Percentiles rank a stretch among this genome's conserved stretches.
Conservation (phyloP, 2,797 vertebrate species). For the Neosilurus hyrtlii region DNA sequence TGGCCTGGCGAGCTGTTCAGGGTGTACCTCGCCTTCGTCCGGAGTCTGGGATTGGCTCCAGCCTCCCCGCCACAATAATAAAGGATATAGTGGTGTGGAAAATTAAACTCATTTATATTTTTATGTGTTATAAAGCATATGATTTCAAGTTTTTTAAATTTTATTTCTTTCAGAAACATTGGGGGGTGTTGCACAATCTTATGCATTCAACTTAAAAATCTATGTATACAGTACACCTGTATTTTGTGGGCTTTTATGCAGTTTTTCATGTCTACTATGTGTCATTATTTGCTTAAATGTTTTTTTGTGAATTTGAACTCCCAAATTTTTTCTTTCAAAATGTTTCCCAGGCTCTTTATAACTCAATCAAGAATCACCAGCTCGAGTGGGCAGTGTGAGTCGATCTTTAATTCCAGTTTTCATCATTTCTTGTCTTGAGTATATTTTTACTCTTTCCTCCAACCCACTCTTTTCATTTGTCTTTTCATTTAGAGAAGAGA, state of each 20-base stretch:
- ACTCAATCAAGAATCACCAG: slow-evolving; percentile 82
- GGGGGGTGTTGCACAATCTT: background rate
- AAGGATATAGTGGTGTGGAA: too few relatives aligned
- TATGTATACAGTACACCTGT: too few relatives aligned
- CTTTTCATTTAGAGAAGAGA: slow-evolving; percentile 72
- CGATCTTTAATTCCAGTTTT: background rate
- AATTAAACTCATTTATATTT: too few relatives aligned
- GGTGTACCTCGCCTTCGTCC: too few relatives aligned
- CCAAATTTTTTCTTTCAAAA: background rate
- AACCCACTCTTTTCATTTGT: background rate
- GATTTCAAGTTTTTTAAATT: too few relatives aligned
- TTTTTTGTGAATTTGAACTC: too few relatives aligned
- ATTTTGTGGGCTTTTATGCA: background rate
- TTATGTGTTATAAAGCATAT: too few relatives aligned
- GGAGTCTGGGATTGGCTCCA: too few relatives aligned
- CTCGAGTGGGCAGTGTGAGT: slow-evolving; percentile 89
- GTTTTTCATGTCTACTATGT: too few relatives aligned
- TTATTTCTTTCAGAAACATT: background rate
- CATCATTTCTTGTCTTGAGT: background rate
- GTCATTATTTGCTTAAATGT: background rate
- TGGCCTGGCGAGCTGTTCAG: too few relatives aligned
- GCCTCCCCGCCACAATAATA: too few relatives aligned
- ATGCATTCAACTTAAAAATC: background rate
- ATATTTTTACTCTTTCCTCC: background rate
- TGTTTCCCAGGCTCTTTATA: slow-evolving; percentile 77